Conservation (phyloP, 2,113 vertebrate species). For the Crotalus tigris region DNA sequence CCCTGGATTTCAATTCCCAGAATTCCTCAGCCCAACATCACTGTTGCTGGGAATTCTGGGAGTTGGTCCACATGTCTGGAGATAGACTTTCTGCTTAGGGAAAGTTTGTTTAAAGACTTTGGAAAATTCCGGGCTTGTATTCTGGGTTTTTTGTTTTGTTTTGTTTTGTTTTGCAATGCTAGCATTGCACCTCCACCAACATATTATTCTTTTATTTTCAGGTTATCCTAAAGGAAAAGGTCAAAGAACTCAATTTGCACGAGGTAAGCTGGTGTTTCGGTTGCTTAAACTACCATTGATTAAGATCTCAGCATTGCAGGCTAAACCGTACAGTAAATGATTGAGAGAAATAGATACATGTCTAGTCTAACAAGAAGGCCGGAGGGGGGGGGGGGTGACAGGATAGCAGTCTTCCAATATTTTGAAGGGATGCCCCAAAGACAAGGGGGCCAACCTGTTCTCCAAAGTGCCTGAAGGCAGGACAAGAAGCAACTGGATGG, state of each 20-base stretch:
- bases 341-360: neutral
- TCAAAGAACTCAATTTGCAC: slow-evolving; percentile 96
- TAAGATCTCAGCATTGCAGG: neutral
- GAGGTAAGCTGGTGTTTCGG: slow-evolving; percentile 78
- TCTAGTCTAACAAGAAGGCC: neutral
- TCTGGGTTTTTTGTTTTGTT: neutral
- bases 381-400: neutral
- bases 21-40: neutral
- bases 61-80: neutral
- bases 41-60: neutral
- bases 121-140: neutral
- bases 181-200: neutral
- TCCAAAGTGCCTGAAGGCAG: neutral
- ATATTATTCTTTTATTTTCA: slow-evolving; percentile 60
- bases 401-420: neutral
- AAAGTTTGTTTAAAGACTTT: neutral
- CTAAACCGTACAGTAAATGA: neutral
- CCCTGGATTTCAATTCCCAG: neutral
- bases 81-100: neutral
- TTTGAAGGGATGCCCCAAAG: too few relatives aligned
- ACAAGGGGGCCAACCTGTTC: too few relatives aligned
- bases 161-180: neutral
- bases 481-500: neutral
- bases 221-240: slow-evolving; percentile 99
- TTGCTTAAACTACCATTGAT: neutral